These are phyloP conservation scores for Stratiomys singularior DNA, from an alignment of 2,888 invertebrate species.

Conservation along the genomic window DNA sequence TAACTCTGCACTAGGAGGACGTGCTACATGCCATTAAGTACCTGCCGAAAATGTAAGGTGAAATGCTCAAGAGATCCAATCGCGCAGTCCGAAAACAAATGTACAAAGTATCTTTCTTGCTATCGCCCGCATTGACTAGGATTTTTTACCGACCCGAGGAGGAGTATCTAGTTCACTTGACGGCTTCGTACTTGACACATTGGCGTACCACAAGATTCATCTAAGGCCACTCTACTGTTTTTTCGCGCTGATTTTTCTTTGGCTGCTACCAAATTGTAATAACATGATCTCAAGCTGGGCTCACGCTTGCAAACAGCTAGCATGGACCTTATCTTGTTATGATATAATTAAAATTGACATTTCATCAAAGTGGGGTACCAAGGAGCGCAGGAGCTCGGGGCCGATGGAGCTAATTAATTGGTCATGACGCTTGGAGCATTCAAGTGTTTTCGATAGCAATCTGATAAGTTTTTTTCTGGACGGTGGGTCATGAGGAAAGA, in stretches of 20 bases:
- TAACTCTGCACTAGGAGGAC: background rate
- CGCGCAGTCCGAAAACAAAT: constrained; percentile 15
- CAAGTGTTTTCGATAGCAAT: constrained; percentile 32
- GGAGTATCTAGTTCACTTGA: constrained; percentile 4
- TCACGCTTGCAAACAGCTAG: constrained; percentile 20
- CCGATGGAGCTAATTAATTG: constrained; percentile 34
- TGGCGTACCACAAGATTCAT: background rate
- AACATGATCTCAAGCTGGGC: constrained; percentile 28
- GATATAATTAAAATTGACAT: constrained; percentile 39
- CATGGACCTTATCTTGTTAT: constrained; percentile 27
- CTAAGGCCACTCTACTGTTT: constrained; percentile 24
- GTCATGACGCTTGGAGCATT: constrained; percentile 18
- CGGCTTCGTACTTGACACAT: constrained; percentile 20
- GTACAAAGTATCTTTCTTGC: background rate
- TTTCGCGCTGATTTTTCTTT: background rate
- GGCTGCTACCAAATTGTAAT: constrained; percentile 26
- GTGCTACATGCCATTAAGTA: background rate
- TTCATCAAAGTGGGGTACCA: constrained; percentile 14
- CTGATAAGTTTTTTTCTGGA: background rate
- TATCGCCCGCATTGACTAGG: background rate
- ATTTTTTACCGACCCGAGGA: background rate
- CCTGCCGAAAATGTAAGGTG: constrained; percentile 17
- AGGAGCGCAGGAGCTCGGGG: constrained; percentile 4
- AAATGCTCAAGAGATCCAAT: background rate
- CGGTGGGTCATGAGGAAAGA: background rate